A percentile compares a stretch with the other conserved stretches of the same genome.
These are phyloP conservation scores for Gadus macrocephalus DNA, from an alignment of 2,113 vertebrate genomes.

Conservation along the genomic window DNA sequence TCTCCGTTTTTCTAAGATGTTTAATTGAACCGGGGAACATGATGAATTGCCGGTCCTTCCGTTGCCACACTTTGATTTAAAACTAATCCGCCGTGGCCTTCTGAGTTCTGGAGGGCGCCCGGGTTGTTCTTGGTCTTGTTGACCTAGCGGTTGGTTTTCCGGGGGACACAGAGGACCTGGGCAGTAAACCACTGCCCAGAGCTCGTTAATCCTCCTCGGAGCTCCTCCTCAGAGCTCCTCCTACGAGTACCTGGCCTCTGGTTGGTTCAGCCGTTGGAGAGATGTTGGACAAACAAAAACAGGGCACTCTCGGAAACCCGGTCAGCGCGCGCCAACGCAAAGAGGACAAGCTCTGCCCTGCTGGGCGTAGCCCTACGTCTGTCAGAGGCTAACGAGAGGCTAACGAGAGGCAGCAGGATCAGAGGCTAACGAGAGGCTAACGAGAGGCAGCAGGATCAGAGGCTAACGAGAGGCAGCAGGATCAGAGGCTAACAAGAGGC, in stretches of 20 bases:
- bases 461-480: too few species aligned
- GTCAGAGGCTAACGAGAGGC: conserved; percentile 12
- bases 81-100: conserved; percentile 34
- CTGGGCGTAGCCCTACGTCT: conserved; percentile 5
- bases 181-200: conserved; percentile 50
- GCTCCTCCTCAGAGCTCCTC: conserved; percentile 61
- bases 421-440: too few species aligned
- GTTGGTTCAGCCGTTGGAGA: conserved; percentile 49
- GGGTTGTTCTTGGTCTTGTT: conserved; percentile 42
- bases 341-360: conserved; percentile 5
- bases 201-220: conserved; percentile 56
- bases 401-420: neutral
- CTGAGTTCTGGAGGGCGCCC: conserved; percentile 11
- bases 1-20: conserved; percentile 5
- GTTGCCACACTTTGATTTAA: conserved; percentile 44
- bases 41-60: conserved; percentile 24
- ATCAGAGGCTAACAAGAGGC: too few species aligned
- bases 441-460: too few species aligned
- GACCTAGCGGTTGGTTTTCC: conserved; percentile 49
- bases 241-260: conserved; percentile 20
- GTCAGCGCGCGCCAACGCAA: conserved; percentile 40
- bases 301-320: conserved; percentile 28
- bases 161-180: conserved; percentile 42
- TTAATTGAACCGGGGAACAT: conserved; percentile 45
- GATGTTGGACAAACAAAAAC: conserved; percentile 64